phyloP scores from a whole-genome alignment of 2,113 vertebrate genomes.

The Rhinichthys klamathensis region DNA sequence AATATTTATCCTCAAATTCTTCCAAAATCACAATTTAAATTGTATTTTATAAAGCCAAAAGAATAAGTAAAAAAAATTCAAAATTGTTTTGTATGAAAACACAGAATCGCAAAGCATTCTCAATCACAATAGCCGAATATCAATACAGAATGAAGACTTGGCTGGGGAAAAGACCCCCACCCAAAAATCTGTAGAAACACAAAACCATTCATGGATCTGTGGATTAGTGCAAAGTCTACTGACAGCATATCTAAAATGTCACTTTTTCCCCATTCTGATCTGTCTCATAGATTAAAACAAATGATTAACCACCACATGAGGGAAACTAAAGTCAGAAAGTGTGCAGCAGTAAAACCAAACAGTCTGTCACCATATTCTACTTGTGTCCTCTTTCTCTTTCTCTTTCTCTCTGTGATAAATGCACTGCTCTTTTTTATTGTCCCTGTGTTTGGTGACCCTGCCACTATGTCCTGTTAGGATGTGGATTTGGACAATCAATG shows the following conservation, averaged over 20 bases:
- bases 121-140: constrained; percentile 1
- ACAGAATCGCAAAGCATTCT: no score
- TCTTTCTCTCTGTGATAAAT: constrained; percentile 20
- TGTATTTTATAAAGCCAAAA: no score
- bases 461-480: constrained; percentile 3
- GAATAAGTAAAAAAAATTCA: no score
- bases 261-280: background rate
- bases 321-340: background rate
- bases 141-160: constrained; percentile 1
- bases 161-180: background rate
- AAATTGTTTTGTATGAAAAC: no score
- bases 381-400: constrained; percentile 14
- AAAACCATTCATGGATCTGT: background rate
- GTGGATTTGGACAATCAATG: constrained; percentile 41
- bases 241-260: background rate
- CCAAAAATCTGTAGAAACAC: background rate
- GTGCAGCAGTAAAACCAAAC: background rate
- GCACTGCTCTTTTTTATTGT: background rate
- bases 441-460: constrained; percentile 1
- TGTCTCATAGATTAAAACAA: background rate
- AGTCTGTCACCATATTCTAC: background rate
- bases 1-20: background rate
- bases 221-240: background rate
- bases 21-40: background rate
- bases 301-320: background rate